Evolutionary conservation across 2,888 invertebrate species (phyloP).

Genomic region (Dendrolimus houi): DNA sequence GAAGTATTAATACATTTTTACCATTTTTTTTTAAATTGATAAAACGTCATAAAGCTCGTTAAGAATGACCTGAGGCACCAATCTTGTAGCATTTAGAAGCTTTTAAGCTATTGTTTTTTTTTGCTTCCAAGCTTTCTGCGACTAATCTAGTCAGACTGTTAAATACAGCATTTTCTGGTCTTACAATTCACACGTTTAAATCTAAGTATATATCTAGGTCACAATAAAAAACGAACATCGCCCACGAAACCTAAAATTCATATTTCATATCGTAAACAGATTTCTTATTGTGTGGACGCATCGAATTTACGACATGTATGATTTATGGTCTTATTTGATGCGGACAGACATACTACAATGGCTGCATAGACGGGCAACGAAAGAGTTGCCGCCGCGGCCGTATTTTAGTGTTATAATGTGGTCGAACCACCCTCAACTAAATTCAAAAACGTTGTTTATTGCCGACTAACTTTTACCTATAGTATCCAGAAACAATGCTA

Average conservation of each 20-base stretch:
- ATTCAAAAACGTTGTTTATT: constrained; percentile 50
- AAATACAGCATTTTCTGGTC: neutral
- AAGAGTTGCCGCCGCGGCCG: constrained; percentile 35
- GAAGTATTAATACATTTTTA: too few relatives aligned
- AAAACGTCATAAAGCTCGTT: too few relatives aligned
- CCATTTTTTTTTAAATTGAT: too few relatives aligned
- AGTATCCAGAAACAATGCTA: too few relatives aligned
- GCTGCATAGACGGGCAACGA: constrained; percentile 47
- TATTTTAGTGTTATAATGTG: constrained; percentile 68
- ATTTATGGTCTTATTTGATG: constrained; percentile 70
- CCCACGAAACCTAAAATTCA: constrained; percentile 27
- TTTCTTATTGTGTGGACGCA: constrained; percentile 64
- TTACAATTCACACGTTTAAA: neutral
- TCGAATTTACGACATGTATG: constrained; percentile 73
- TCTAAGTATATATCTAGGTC: neutral
- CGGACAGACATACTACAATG: constrained; percentile 68
- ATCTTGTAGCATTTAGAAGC: too few relatives aligned
- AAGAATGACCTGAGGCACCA: too few relatives aligned
- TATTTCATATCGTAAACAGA: constrained; percentile 49
- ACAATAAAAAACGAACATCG: constrained; percentile 3
- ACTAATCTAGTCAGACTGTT: too few relatives aligned
- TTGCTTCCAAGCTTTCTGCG: too few relatives aligned
- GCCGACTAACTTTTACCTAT: constrained; percentile 7
- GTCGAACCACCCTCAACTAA: constrained; percentile 43
- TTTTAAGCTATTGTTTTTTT: too few relatives aligned